Base-by-base conservation (phyloP, 1,140 invertebrate genomes). In the Elysia chlorotica region DNA sequence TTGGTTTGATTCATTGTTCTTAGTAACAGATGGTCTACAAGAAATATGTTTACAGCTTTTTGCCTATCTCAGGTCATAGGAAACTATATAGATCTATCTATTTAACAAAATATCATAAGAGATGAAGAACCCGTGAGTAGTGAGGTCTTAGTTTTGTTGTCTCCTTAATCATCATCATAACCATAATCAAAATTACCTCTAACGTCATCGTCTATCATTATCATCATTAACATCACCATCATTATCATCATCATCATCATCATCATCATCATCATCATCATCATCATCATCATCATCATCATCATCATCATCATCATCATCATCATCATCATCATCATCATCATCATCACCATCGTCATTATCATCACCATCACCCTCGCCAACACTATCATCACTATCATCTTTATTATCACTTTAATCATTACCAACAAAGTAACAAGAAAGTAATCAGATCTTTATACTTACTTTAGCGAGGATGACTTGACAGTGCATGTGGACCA, bases 401-500 rank as follows among this genome's bases (percentile, higher is more conserved):
- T n/a, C 65, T 14, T 41, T 25, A 36, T 17, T 28, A 30, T 33
- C 62, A 6, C 31, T 37, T 19, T 36, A 33, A 36, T 36, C 23
- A 5, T 21, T 28, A 1, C 21, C 66, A 54, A 33, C 67, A 57
- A 57, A 5, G 35, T 36, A 14, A 57, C 23, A 67, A 21, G 36
- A 6, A 28, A 66, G 1, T 19, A 23, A 66, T 35, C 2, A 48
- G 31, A 30, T 65, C 0, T 72, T n/a, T 10, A 19, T 2, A 56
- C 59, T 30, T 37, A 73, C 67, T 38, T 36, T 33, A 38, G 61
- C 0, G 54, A n/a, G n/a, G n/a, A n/a, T n/a, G n/a, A n/a, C n/a
- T n/a, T n/a, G n/a, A n/a, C 65, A n/a, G 61, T 65, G 56, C 75
- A 76, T 10, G 63, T 57, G 30, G 68, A 69, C 72, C 71, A 73